Conservation (phyloP, 2,888 invertebrate species). For the Tillus elongatus region DNA sequence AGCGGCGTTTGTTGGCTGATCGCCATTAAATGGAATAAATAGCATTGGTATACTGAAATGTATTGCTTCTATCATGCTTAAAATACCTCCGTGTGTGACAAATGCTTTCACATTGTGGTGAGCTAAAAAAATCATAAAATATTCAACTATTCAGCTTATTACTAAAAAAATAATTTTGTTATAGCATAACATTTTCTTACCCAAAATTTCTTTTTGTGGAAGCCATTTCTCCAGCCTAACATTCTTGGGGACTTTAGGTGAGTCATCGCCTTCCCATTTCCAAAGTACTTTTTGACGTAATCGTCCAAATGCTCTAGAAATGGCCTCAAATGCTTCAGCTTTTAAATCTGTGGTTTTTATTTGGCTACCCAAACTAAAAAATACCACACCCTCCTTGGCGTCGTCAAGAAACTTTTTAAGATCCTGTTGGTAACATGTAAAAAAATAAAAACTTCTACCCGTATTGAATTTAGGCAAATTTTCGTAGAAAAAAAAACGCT, state of each 20-base stretch:
- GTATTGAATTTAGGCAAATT: too few species aligned
- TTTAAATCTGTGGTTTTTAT: constrained; percentile 23
- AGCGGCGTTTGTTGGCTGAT: constrained; percentile 2
- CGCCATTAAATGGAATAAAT: constrained; percentile 1
- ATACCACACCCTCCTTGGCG: constrained; percentile 26
- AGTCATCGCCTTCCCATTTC: constrained; percentile 54
- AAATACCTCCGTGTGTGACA: constrained; percentile 2
- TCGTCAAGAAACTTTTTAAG: constrained; percentile 21
- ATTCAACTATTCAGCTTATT: too few species aligned
- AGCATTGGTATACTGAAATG: constrained; percentile 1
- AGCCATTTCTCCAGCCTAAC: constrained; percentile 53
- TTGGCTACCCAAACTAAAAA: constrained; percentile 28
- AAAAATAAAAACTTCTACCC: too few species aligned
- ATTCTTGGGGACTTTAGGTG: constrained; percentile 47
- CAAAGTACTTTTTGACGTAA: constrained; percentile 54
- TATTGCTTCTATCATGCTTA: not conserved
- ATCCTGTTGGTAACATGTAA: constrained; percentile 10
- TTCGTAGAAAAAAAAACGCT: too few species aligned
- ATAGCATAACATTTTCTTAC: too few species aligned
- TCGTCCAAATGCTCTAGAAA: constrained; percentile 48
- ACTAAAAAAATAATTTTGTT: too few species aligned
- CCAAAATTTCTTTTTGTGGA: constrained; percentile 45
- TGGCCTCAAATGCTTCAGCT: constrained; percentile 24
- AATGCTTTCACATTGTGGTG: not conserved
- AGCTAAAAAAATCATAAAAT: not conserved